These are phyloP conservation scores for Microchrysa polita DNA, from an alignment of 2,888 invertebrate genomes.

Conservation along the genomic window DNA sequence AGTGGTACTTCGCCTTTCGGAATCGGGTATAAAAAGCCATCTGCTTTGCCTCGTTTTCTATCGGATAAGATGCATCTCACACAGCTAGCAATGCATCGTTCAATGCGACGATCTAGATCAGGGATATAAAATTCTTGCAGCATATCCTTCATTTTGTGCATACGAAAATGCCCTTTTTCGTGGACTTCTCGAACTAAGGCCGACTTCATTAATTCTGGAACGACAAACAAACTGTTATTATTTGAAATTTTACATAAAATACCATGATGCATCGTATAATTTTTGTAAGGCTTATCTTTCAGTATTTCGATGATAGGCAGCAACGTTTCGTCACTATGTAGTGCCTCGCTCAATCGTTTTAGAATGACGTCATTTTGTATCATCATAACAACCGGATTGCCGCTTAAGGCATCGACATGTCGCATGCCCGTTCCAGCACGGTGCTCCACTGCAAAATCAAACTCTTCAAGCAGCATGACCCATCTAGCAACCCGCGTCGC, in stretches of 20 bases:
- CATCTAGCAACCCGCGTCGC: neutral
- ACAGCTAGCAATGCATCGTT: neutral
- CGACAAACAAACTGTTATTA: no score
- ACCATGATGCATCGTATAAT: no score
- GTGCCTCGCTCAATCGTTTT: no score
- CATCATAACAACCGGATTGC: neutral
- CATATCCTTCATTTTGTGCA: neutral
- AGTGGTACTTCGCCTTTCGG: neutral
- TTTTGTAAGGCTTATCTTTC: no score
- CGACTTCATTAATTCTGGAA: neutral
- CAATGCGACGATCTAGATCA: neutral
- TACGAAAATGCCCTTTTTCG: neutral
- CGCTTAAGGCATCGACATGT: neutral
- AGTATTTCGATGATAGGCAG: no score
- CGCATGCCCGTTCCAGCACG: no score
- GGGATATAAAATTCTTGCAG: neutral
- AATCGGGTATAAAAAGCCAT: neutral
- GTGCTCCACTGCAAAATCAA: no score
- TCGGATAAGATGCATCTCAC: neutral
- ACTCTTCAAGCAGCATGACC: neutral
- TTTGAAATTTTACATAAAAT: no score
- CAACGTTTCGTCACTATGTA: no score
- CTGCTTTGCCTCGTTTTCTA: neutral
- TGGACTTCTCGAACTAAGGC: neutral
- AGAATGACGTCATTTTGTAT: slow-evolving; percentile 1